Evolutionary conservation across 2,888 invertebrate species (phyloP).

Genomic region (Aleiodes testaceus): DNA sequence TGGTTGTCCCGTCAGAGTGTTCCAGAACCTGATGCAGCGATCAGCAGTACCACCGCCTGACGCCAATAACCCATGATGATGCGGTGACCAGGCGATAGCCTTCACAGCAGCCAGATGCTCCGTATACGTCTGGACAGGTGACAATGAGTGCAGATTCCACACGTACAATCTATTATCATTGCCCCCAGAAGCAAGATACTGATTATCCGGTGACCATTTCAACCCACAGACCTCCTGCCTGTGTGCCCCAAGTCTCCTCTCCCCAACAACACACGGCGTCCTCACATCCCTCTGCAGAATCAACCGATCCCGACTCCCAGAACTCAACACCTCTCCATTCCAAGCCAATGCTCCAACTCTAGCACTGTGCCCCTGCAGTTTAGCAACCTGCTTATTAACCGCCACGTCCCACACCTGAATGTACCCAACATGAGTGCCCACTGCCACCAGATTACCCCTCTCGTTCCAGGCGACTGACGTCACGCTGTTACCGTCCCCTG

Average conservation of each 20-base stretch:
- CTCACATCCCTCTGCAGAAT: slow-evolving; percentile 96
- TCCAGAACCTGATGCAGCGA: slow-evolving; percentile 97
- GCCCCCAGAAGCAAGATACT: slow-evolving; percentile 97
- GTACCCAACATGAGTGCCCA: slow-evolving; percentile 97
- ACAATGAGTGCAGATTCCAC: slow-evolving; percentile 90
- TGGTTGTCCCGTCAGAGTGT: slow-evolving; percentile 97
- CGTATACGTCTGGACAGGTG: slow-evolving; percentile 95
- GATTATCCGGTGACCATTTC: slow-evolving; percentile 99
- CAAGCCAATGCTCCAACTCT: slow-evolving; percentile 95
- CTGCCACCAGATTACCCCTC: slow-evolving; percentile 95
- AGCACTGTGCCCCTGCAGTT: slow-evolving; percentile 93
- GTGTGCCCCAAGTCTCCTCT: slow-evolving; percentile 91
- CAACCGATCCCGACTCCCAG: slow-evolving; percentile 94
- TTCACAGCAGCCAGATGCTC: slow-evolving; percentile 98
- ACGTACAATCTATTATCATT: slow-evolving; percentile 97
- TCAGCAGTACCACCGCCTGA: slow-evolving; percentile 99
- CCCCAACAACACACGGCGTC: slow-evolving; percentile 83
- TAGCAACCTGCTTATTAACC: slow-evolving; percentile 88
- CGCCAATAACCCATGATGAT: slow-evolving; percentile 96
- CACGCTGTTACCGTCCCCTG: slow-evolving; percentile 93
- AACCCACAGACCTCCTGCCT: slow-evolving; percentile 98
- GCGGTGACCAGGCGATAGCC: slow-evolving; percentile 99
- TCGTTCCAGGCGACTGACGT: slow-evolving; percentile 99
- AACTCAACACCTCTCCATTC: slow-evolving; percentile 97
- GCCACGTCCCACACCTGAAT: slow-evolving; percentile 99